phyloP scores from a whole-genome alignment of 2,113 vertebrate species.

The Eubucco bourcierii region DNA sequence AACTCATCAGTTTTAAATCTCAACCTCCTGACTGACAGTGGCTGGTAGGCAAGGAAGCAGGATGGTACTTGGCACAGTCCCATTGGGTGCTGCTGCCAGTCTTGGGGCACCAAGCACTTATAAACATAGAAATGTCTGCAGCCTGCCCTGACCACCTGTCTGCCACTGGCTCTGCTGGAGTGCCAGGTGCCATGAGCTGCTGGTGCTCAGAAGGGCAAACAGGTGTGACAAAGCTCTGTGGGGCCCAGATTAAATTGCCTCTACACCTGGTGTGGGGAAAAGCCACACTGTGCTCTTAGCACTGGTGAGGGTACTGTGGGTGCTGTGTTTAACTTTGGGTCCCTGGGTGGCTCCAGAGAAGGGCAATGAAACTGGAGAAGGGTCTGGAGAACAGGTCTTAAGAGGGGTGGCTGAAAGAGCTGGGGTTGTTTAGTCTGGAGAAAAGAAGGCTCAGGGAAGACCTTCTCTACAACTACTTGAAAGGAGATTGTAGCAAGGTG shows the following conservation, averaged over 20 bases:
- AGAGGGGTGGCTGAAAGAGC: too few species aligned
- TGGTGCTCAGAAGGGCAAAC: background rate
- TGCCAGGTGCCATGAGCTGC: background rate
- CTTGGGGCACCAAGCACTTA: fast-evolving
- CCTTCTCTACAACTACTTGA: too few species aligned
- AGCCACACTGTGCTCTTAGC: too few species aligned
- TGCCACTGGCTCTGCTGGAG: background rate
- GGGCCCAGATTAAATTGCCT: background rate
- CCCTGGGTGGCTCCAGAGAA: too few species aligned
- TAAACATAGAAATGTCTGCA: background rate
- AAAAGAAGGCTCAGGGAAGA: too few species aligned
- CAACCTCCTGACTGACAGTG: background rate
- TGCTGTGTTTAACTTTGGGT: too few species aligned
- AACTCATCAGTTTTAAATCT: background rate
- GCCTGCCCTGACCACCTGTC: fast-evolving
- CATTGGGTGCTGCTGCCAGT: background rate
- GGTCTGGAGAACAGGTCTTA: too few species aligned
- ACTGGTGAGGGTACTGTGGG: too few species aligned
- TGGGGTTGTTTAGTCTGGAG: too few species aligned
- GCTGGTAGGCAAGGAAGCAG: background rate
- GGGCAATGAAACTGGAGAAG: too few species aligned
- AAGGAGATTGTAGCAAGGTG: too few species aligned
- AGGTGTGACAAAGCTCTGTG: background rate
- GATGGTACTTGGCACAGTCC: background rate
- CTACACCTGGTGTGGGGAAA: fast-evolving